Conservation (phyloP, 1,140 invertebrate genomes). For the Charaxes varanes region DNA sequence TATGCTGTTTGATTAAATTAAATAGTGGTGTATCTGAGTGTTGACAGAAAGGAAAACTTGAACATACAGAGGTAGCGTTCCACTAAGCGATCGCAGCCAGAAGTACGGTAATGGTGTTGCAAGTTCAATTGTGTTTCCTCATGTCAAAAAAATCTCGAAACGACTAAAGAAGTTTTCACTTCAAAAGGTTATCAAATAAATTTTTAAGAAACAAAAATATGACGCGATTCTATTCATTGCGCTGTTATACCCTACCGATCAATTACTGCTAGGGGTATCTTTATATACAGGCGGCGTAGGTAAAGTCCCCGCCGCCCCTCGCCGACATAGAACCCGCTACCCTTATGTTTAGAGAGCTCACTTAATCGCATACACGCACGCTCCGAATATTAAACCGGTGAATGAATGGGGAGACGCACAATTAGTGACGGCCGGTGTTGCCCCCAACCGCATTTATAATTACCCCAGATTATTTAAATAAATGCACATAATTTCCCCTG, state of each 20-base stretch:
- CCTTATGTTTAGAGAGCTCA: conserved; percentile 62
- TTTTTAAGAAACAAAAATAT: conserved; percentile 1
- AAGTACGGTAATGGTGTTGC: too few relatives aligned
- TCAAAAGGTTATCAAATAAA: too few relatives aligned
- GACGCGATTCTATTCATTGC: conserved; percentile 27
- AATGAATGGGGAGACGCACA: conserved; percentile 59
- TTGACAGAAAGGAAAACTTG: too few relatives aligned
- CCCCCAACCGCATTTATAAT: background rate
- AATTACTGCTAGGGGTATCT: conserved; percentile 55
- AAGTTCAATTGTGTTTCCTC: too few relatives aligned
- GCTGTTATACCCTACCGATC: conserved; percentile 32
- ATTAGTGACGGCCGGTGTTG: conserved; percentile 38
- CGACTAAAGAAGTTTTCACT: too few relatives aligned
- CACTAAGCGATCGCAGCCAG: too few relatives aligned
- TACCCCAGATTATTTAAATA: background rate
- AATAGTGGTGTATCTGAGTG: too few relatives aligned
- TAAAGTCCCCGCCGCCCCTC: conserved; percentile 45
- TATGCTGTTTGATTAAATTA: too few relatives aligned
- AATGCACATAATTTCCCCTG: background rate
- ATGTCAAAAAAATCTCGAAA: too few relatives aligned
- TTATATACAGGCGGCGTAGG: conserved; percentile 62
- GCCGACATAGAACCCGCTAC: conserved; percentile 59
- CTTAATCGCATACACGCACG: conserved; percentile 61
- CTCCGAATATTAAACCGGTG: conserved; percentile 62
- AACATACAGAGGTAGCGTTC: too few relatives aligned